phyloP scores from a whole-genome alignment of 2,888 invertebrate species.

The Acanthococcus lagerstroemiae region DNA sequence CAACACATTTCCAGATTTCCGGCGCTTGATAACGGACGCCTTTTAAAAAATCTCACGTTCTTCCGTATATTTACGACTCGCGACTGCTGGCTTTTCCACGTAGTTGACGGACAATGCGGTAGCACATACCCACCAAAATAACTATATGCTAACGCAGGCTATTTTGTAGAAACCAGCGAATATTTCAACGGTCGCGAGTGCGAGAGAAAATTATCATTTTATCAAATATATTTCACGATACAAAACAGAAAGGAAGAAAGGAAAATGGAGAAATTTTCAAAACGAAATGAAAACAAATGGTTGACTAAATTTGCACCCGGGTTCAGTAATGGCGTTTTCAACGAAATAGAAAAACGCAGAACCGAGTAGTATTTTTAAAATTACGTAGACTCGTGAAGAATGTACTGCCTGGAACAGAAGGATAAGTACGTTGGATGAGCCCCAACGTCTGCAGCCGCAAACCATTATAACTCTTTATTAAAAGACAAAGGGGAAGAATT shows the following conservation, averaged over 20 bases:
- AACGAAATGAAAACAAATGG: slow-evolving; percentile 22
- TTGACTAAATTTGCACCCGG: neutral
- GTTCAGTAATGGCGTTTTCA: neutral
- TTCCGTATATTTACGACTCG: too few species aligned
- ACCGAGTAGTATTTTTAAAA: neutral
- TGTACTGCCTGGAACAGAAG: neutral
- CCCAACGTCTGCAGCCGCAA: neutral
- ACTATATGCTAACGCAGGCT: too few species aligned
- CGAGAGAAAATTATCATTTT: neutral
- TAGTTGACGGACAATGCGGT: too few species aligned
- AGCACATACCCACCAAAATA: too few species aligned
- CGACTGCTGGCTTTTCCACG: too few species aligned
- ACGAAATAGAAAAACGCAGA: neutral
- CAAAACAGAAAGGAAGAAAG: neutral
- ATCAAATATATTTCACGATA: too few species aligned
- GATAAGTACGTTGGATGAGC: neutral
- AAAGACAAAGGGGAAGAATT: neutral
- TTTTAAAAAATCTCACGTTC: too few species aligned
- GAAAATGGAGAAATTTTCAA: slow-evolving; percentile 2
- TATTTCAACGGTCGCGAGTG: neutral
- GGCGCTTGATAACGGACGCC: too few species aligned
- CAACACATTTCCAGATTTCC: too few species aligned
- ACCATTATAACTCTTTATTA: neutral
- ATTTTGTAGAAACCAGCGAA: neutral
- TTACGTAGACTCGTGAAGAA: neutral